phyloP scores from a whole-genome alignment of 2,888 invertebrate species.

The Eutolmus rufibarbis region DNA sequence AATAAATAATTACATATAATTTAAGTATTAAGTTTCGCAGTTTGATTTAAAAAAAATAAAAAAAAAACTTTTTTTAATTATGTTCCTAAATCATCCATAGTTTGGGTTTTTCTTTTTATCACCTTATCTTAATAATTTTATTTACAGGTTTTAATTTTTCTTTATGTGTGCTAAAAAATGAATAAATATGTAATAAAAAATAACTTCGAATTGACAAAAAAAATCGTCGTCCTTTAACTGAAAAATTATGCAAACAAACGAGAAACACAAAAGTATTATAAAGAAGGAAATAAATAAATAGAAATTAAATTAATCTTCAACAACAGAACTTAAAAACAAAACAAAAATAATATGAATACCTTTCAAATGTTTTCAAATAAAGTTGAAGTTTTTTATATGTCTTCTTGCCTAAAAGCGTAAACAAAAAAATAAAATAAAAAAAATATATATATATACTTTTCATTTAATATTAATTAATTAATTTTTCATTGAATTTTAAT shows the following conservation, averaged over 20 bases:
- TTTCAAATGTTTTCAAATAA: too few species aligned
- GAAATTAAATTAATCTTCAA: background rate
- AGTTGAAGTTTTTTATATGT: background rate
- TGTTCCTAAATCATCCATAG: background rate
- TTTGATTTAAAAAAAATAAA: background rate
- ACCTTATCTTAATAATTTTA: background rate
- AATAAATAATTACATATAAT: background rate
- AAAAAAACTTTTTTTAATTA: background rate
- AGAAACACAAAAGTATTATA: background rate
- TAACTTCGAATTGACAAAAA: too few species aligned
- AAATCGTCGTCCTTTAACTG: background rate
- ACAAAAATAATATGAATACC: too few species aligned
- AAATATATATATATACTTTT: too few species aligned
- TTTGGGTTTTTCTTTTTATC: background rate
- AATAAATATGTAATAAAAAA: too few species aligned
- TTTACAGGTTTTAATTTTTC: background rate
- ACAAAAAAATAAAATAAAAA: background rate
- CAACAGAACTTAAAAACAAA: background rate
- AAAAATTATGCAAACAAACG: background rate
- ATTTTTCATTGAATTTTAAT: too few species aligned
- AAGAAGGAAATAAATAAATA: background rate
- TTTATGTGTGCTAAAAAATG: too few species aligned
- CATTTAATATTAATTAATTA: too few species aligned
- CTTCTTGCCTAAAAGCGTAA: background rate
- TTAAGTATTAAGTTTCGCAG: background rate